Percentiles rank a stretch among this genome's conserved stretches.
phyloP scores from a whole-genome alignment of 2,888 invertebrate genomes.

The Apocheima hispidaria region DNA sequence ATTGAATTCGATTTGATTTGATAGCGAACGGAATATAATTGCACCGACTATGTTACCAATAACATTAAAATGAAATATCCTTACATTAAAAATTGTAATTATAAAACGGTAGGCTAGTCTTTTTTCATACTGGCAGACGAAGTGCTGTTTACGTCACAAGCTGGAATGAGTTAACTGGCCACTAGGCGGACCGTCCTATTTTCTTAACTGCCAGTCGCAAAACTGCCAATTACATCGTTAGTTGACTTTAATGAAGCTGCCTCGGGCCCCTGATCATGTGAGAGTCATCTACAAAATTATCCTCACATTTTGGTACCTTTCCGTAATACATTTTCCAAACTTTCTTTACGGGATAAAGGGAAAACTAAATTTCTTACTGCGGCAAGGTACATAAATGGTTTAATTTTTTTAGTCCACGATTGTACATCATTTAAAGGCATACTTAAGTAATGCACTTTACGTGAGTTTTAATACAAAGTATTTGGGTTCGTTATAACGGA shows the following conservation, averaged over 20 bases:
- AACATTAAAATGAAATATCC: no score
- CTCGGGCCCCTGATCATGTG: constrained; percentile 57
- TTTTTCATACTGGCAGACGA: neutral
- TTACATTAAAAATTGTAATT: no score
- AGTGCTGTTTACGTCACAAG: constrained; percentile 12
- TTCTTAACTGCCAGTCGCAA: constrained; percentile 24
- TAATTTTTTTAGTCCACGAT: constrained; percentile 22
- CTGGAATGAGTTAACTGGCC: constrained; percentile 17
- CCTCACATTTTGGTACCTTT: constrained; percentile 38
- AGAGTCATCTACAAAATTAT: constrained; percentile 39
- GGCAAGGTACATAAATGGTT: constrained; percentile 4
- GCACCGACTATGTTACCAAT: no score
- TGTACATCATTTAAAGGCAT: constrained; percentile 55
- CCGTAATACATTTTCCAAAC: neutral
- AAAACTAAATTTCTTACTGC: neutral
- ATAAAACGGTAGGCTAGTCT: no score
- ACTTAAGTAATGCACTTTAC: constrained; percentile 31
- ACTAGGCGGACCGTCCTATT: constrained; percentile 16
- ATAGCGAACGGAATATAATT: no score
- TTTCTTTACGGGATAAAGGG: neutral
- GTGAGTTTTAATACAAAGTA: constrained; percentile 33
- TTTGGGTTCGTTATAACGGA: constrained; percentile 30
- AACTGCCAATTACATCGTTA: constrained; percentile 77
- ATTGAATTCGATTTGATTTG: no score
- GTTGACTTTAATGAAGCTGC: constrained; percentile 70